Evolutionary conservation across 2,888 invertebrate species (phyloP).

Genomic region (Osedax frankpressi): DNA sequence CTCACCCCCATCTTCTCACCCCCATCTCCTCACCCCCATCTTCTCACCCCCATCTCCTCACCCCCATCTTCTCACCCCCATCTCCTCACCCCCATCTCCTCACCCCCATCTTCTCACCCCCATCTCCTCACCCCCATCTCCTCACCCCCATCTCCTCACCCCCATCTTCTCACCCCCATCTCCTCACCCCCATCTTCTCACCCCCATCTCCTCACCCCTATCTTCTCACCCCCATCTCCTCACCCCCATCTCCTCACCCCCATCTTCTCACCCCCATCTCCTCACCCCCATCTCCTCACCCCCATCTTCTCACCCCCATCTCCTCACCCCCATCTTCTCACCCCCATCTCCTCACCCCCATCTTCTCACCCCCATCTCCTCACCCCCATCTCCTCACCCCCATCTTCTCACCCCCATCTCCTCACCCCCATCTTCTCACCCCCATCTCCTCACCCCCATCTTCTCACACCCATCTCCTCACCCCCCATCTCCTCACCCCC

Average conservation of each 20-base stretch:
- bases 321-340: background rate
- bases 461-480: too few species aligned
- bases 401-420: constrained; percentile 68
- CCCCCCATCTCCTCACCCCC: too few species aligned
- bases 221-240: too few species aligned
- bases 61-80: constrained; percentile 65
- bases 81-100: constrained; percentile 38
- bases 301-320: constrained; percentile 49
- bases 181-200: constrained; percentile 58
- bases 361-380: background rate
- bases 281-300: constrained; percentile 53
- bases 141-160: background rate
- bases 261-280: constrained; percentile 48
- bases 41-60: constrained; percentile 49
- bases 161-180: constrained; percentile 51
- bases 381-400: constrained; percentile 50
- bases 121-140: background rate
- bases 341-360: too few species aligned
- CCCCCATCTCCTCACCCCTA: background rate
- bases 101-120: too few species aligned
- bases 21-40: background rate
- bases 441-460: too few species aligned
- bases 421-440: background rate
- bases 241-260: background rate
- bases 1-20: too few species aligned